Base-by-base conservation (phyloP, 2,888 invertebrate genomes). In the Schizotus pectinicornis region DNA sequence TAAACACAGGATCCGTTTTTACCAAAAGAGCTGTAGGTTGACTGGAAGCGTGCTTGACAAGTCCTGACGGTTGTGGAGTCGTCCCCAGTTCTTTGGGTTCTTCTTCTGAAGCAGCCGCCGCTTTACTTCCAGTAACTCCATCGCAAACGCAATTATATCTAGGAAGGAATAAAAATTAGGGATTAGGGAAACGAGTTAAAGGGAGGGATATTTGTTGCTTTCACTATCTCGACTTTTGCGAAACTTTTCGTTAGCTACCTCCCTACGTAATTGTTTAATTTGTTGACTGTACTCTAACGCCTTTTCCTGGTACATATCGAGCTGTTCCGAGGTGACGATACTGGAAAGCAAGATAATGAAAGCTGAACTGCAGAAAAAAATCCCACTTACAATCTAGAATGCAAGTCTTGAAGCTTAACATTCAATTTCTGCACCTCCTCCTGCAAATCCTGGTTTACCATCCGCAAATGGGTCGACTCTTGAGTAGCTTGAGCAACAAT, bases 391-490 rank as follows among this genome's bases (percentile, higher is more conserved):
- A 84, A 72, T 77, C 80, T 81, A 12, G 72, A 74, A 62, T 83
- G 81, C n/a, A 84, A 73, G 31, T 83, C 83, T 7, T 75, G 70
- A 7, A 86, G 78, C 71, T 82, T 83, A 35, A 82, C 80, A 67
- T 85, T 86, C 59, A 88, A 75, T 45, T 81, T 81, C 58, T 81
- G 79, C 14, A 88, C 82, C 77, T 89, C 88, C 48, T 82, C 80
- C 62, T 86, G 85, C 31, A 89, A 81, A 77, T 89, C 88, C 70
- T 88, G 86, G 72, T 88, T 82, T 8, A 82, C 80, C 36, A 87
- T 69, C 69, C 86, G 85, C 33, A 85, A 80, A 57, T 86, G 85
- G 22, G 88, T 85, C n/a, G 84, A 80, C 66, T 88, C 87, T 49
- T 83, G 81, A 31, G 86, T 81, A 7, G 85, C 81, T 51, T 83